Percentiles rank a stretch among this genome's conserved stretches.
Conservation (phyloP, 2,888 invertebrate genomes). For the Calliopum simillimum region DNA sequence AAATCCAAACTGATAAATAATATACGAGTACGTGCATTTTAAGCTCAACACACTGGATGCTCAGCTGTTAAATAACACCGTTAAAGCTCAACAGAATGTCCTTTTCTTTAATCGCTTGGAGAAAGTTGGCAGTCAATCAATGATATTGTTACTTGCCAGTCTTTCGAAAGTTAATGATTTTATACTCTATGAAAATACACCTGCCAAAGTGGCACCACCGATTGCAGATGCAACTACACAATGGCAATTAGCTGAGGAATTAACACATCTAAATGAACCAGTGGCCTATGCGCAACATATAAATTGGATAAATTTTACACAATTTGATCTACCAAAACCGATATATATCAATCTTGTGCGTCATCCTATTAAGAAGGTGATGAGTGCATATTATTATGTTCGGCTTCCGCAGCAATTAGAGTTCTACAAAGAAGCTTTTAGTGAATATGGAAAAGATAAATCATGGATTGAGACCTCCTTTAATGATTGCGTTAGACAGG, state of each 20-base stretch:
- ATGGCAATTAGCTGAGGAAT: conserved; percentile 76
- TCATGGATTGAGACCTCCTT: conserved; percentile 58
- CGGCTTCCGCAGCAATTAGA: conserved; percentile 45
- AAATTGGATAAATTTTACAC: conserved; percentile 87
- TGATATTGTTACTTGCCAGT: conserved; percentile 81
- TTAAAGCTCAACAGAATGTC: conserved; percentile 70
- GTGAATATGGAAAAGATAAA: too few species aligned
- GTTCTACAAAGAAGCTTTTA: too few species aligned
- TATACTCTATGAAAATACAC: conserved; percentile 14
- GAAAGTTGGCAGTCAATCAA: conserved; percentile 91
- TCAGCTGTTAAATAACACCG: conserved; percentile 57
- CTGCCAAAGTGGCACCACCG: background rate
- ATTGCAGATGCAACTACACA: conserved; percentile 65
- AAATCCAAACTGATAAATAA: too few species aligned
- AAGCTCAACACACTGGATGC: conserved; percentile 52
- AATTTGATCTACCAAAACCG: conserved; percentile 80
- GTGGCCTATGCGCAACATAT: conserved; percentile 88
- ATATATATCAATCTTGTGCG: conserved; percentile 90
- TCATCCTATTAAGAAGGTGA: conserved; percentile 88
- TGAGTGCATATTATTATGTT: conserved; percentile 91
- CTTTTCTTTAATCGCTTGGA: conserved; percentile 90
- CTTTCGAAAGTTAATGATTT: conserved; percentile 66
- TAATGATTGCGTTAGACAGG: conserved; percentile 39
- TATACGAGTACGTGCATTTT: too few species aligned
- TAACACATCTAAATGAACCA: conserved; percentile 78